Evolutionary conservation across 2,113 vertebrate species (phyloP).

Genomic region (Eurystomus gularis): DNA sequence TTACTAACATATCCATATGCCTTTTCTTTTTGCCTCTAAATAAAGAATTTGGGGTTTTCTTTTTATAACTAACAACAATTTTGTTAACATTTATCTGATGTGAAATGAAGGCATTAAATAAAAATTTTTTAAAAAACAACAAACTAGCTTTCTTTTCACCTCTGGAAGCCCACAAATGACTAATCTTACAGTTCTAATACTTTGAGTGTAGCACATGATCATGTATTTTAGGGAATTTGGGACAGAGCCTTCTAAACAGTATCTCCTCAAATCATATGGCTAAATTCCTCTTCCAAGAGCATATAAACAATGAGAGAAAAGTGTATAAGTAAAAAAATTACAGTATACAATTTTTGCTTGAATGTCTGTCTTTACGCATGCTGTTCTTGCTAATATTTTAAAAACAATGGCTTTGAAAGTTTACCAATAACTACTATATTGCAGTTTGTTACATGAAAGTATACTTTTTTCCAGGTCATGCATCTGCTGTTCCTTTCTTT

Average conservation of each 20-base stretch:
- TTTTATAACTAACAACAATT: background rate
- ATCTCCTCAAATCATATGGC: background rate
- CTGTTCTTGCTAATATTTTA: background rate
- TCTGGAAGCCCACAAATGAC: background rate
- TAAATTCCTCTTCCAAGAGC: background rate
- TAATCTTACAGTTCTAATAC: background rate
- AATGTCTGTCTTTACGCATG: background rate
- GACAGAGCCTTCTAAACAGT: background rate
- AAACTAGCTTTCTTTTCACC: background rate
- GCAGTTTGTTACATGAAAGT: background rate
- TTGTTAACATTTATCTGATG: background rate
- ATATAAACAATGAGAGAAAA: background rate
- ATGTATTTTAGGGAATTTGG: background rate
- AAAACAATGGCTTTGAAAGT: background rate
- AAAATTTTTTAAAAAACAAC: background rate
- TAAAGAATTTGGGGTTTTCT: background rate
- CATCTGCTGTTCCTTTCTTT: background rate
- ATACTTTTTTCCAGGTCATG: fast-evolving
- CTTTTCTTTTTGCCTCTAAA: background rate
- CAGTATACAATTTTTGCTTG: background rate
- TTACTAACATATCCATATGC: constrained; percentile 22
- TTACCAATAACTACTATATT: background rate
- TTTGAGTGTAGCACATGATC: background rate
- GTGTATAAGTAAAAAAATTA: background rate
- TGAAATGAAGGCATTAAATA: background rate